Evolutionary conservation across 2,888 invertebrate species (phyloP).

Genomic region (Hemistola chrysoprasaria): DNA sequence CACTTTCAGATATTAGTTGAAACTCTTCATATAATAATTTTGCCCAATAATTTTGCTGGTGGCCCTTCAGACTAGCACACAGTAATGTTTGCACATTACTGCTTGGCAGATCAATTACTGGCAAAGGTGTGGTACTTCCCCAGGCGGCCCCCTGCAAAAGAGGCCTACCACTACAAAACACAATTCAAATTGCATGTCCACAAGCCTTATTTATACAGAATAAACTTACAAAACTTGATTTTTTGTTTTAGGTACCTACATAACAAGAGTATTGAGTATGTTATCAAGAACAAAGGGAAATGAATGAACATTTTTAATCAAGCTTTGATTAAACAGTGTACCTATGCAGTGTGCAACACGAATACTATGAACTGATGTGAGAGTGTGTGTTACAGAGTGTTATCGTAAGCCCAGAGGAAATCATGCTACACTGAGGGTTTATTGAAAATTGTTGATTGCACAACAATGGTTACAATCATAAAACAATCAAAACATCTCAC

Average conservation of each 20-base stretch:
- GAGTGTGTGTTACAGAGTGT: constrained; percentile 30
- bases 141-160: too few species aligned
- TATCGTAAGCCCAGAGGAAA: constrained; percentile 60
- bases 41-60: too few species aligned
- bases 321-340: constrained; percentile 61
- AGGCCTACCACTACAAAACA: too few species aligned
- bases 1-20: too few species aligned
- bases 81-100: too few species aligned
- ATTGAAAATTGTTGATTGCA: constrained; percentile 77
- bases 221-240: background rate
- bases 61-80: too few species aligned
- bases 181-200: too few species aligned
- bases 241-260: constrained; percentile 14
- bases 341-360: constrained; percentile 19
- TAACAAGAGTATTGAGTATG: constrained; percentile 10
- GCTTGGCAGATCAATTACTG: too few species aligned
- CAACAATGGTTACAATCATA: constrained; percentile 71
- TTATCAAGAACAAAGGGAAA: constrained; percentile 44
- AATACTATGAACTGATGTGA: too few species aligned
- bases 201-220: too few species aligned
- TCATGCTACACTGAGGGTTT: constrained; percentile 63
- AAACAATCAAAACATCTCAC: constrained; percentile 64
- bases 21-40: too few species aligned
- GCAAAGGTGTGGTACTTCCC: too few species aligned
- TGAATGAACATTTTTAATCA: constrained; percentile 60